Evolutionary conservation across 2,888 invertebrate species (phyloP), one percentile per base, ranked within the genome.

Genomic region (Kuschelorhynchus macadamiae): DNA sequence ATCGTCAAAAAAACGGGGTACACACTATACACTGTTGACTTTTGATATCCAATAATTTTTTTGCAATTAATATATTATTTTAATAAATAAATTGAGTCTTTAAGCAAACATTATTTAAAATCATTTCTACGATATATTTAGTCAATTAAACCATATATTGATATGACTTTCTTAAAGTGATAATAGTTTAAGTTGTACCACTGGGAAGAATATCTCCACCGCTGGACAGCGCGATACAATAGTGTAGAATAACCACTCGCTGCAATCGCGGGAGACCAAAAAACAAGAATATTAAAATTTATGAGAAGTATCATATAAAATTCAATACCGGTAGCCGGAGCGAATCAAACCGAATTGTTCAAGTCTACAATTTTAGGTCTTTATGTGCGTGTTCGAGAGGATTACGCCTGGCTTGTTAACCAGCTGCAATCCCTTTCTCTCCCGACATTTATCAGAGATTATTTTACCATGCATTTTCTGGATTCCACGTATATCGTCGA

Each of bases 321-420:
- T 72, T 75, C 78, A 78, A 78, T 76, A 78, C 79, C 77, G 74
- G 78, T 78, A 79, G 78, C 77, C 60, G 73, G 71, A 73, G 75
- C 75, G 59, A 66, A 71, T 67, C 67, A 73, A 76, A 72, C 76
- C 70, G 72, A 79, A 79, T 76, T 77, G 77, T 77, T 74, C 73
- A 73, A 75, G 75, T 77, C 74, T 74, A 77, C 77, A 78, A 76
- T 79, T 78, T 77, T 74, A 75, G 76, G 74, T 76, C 76, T 79
- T 79, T 79, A 70, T 65, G 71, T 68, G 68, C 71, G 71, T 68
- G 68, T 66, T 71, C 56, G 68, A 60, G 63, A 25, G 72, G 75
- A 74, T 74, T 74, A 75, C 41, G 55, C 36, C 65, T 18, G 70
- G 70, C 72, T 73, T 72, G 74, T 72, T 75, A 74, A 72, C 76